Conservation (phyloP, 2,113 vertebrate species). For the Megaptera novaeangliae region DNA sequence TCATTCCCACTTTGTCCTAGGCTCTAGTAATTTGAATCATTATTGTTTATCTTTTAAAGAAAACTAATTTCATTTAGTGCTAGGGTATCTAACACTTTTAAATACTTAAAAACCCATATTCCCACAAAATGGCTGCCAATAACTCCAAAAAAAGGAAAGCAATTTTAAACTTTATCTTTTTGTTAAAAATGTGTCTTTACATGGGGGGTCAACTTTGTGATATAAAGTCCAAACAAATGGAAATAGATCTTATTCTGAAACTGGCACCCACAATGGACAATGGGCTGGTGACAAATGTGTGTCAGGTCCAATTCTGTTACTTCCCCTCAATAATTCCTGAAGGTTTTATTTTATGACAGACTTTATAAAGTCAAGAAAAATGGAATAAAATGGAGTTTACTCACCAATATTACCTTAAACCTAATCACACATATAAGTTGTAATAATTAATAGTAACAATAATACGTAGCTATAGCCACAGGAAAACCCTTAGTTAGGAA, state of each 20-base stretch:
- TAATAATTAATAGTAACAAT: not conserved
- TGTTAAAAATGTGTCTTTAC: not conserved
- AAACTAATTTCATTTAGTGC: constrained; percentile 45
- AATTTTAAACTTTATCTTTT: not conserved
- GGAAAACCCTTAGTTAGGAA: not conserved
- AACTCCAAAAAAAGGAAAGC: not conserved
- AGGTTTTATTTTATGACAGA: not conserved
- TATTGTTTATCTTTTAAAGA: constrained; percentile 20
- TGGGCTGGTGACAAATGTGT: not conserved
- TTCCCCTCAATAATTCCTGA: not conserved
- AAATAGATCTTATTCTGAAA: not conserved
- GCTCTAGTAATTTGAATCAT: not conserved
- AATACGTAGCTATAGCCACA: not conserved
- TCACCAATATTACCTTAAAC: not conserved
- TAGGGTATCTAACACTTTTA: not conserved
- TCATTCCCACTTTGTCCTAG: not conserved
- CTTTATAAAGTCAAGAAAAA: not conserved
- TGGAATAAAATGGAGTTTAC: not conserved
- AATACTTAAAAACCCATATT: constrained; percentile 27
- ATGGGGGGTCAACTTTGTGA: not conserved
- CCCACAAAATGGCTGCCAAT: not conserved
- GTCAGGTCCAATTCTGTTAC: not conserved
- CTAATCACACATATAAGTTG: not conserved
- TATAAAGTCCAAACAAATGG: not conserved
- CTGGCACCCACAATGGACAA: not conserved